phyloP scores from a whole-genome alignment of 2,113 vertebrate species.

The Raphicerus campestris region DNA sequence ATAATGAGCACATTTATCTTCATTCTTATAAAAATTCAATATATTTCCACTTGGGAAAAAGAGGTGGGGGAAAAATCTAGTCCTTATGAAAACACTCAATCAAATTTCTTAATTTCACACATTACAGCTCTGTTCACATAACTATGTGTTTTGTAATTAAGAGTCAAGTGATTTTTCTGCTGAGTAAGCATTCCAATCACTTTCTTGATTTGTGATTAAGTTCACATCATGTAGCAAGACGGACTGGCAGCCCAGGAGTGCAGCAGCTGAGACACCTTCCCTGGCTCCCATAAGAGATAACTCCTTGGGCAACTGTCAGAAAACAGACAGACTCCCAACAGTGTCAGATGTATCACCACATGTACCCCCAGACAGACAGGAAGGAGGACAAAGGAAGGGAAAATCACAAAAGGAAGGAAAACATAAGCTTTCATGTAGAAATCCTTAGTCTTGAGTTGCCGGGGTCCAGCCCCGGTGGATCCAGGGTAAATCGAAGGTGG shows the following conservation, averaged over 20 bases:
- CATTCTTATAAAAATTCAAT: not conserved
- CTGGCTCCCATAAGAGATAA: not conserved
- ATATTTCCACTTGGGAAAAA: not conserved
- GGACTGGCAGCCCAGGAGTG: not conserved
- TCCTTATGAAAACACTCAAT: not conserved
- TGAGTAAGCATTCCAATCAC: not conserved
- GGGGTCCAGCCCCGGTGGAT: no score
- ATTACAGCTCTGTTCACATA: not conserved
- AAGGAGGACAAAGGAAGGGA: not conserved
- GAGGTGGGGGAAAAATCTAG: not conserved
- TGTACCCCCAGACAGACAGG: not conserved
- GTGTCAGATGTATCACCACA: not conserved
- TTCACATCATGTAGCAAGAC: not conserved
- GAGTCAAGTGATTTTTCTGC: not conserved
- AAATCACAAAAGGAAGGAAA: not conserved
- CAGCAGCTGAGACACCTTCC: not conserved
- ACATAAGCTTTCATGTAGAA: not conserved
- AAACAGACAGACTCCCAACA: not conserved
- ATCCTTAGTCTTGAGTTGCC: not conserved
- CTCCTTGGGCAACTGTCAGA: not conserved
- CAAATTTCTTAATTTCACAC: constrained; percentile 4
- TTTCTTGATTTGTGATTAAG: not conserved
- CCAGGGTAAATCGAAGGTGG: no score
- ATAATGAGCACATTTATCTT: not conserved
- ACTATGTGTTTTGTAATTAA: not conserved